These are phyloP conservation scores for Saguinus midas DNA, from an alignment of 2,113 vertebrate genomes.

Conservation along the genomic window DNA sequence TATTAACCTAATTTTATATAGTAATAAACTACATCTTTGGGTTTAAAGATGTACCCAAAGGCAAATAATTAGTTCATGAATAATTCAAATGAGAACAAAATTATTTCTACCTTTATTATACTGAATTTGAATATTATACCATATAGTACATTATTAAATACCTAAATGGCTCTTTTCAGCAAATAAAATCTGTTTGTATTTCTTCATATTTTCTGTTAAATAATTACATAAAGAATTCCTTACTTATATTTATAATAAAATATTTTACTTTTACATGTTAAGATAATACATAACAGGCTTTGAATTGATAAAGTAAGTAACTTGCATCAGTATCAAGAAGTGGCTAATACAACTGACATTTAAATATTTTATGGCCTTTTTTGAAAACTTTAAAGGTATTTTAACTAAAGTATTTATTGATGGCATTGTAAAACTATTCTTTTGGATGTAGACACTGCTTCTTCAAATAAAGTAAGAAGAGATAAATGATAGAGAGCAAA, in stretches of 20 bases:
- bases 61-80: background rate
- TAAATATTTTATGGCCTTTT: slow-evolving; percentile 47
- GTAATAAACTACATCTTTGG: background rate
- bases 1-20: background rate
- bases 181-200: background rate
- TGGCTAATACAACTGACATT: background rate
- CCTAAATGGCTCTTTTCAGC: background rate
- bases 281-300: background rate
- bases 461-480: slow-evolving; percentile 50
- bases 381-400: slow-evolving; percentile 12
- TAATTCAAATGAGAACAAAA: background rate
- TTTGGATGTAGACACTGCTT: background rate
- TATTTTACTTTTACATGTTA: background rate
- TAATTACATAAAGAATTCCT: background rate
- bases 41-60: background rate
- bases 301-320: background rate
- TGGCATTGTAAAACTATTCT: background rate
- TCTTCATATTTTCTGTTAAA: background rate
- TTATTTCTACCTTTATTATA: background rate
- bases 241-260: background rate
- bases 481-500: slow-evolving; percentile 38
- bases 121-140: background rate
- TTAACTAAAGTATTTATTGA: slow-evolving; percentile 49
- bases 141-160: background rate
- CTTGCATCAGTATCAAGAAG: background rate